Base-by-base conservation (phyloP, 2,113 vertebrate species). In the Heptranchias perlo region DNA sequence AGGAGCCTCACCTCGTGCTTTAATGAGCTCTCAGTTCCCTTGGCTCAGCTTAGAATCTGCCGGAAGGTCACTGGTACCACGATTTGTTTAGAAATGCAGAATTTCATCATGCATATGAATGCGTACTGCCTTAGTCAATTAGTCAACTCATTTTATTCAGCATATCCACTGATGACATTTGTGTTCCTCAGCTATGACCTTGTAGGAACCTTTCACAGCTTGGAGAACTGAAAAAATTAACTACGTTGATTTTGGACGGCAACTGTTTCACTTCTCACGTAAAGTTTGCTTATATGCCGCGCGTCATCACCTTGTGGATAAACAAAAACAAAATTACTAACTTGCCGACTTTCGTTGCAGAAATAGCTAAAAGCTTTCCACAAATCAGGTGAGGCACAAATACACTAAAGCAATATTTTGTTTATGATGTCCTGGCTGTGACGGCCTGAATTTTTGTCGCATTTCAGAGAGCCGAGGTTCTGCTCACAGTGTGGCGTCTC, bases 281-380 rank as follows among this genome's bases (percentile, higher is more conserved):
- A 31, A 98, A 97, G 96, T 98, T 98, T 84, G 97, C 98, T 96
- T 98, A 97, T 97, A 97, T 98, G 97, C 97, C 97, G 0, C 97
- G 97, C 1, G 69, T 98, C 96, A 98, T 97, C 96, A 97, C 97
- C 0, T 13, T 98, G 96, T 98, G 97, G 97, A 97, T 98, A 97
- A 98, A 98, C 97, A 98, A 98, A 96, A 98, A 98, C 97, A 97
- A 97, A 96, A 97, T 98, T 96, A 97, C 97, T 96, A 98, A 98
- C 73, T 97, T 98, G 95, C 97, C 98, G 1, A 97, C 97, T 44
- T 98, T 98, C 54, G 97, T 98, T 93, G 98, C 98, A 21, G 98
- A 98, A 95, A 96, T 98, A 87, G 21, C 97, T 23, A 96, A 96
- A 62, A 98, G 98, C 96, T 97, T 98, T 94, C 98, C 98, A 11